A percentile compares a stretch with the other conserved stretches of the same genome.
Conservation (phyloP, 2,113 vertebrate species). For the Morone chrysops region DNA sequence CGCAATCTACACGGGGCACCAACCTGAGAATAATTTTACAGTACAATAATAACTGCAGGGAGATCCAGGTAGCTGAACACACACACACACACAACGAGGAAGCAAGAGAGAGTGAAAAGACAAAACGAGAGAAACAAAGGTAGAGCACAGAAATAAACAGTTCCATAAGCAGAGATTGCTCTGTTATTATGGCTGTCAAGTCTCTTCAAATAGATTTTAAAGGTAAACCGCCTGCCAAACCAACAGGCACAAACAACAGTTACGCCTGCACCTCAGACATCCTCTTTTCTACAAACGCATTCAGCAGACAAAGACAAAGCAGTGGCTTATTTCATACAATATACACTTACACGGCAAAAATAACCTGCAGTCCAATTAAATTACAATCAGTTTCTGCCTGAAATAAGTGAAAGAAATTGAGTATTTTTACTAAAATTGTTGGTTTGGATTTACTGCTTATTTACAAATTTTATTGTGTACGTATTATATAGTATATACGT, state of each 20-base stretch:
- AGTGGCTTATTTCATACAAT: background rate
- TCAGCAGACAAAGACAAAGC: conserved; percentile 24
- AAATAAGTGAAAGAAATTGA: background rate
- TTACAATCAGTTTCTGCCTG: background rate
- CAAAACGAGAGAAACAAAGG: conserved; percentile 39
- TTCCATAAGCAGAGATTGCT: conserved; percentile 30
- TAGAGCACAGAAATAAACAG: conserved; percentile 37
- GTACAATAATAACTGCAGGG: conserved; percentile 46
- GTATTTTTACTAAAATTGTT: background rate
- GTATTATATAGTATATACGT: too few species aligned
- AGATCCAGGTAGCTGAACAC: conserved; percentile 22
- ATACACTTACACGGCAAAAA: background rate
- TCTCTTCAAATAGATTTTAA: conserved; percentile 67
- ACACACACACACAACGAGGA: background rate
- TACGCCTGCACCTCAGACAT: conserved; percentile 35
- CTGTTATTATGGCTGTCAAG: conserved; percentile 53
- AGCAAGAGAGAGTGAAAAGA: background rate
- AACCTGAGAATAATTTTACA: conserved; percentile 51
- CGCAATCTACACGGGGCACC: conserved; percentile 6
- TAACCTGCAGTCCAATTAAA: background rate
- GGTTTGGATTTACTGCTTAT: background rate
- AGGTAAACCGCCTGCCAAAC: conserved; percentile 39
- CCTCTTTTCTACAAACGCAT: conserved; percentile 13
- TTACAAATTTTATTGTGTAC: background rate
- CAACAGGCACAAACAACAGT: conserved; percentile 45